Conservation (phyloP, 2,888 invertebrate genomes). For the Brenthis hecate region DNA sequence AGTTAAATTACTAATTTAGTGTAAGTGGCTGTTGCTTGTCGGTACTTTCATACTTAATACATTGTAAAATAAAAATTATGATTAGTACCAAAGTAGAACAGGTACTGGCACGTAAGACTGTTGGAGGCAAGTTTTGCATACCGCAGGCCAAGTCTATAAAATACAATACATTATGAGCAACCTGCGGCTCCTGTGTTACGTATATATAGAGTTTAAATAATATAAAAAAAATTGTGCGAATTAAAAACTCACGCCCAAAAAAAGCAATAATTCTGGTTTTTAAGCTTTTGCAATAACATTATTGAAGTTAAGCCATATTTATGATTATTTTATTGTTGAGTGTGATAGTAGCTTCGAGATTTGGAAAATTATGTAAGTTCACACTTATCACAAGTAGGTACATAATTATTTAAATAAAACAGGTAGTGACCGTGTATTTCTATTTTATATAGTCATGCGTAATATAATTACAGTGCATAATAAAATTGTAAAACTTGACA, state of each 20-base stretch:
- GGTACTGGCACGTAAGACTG: slow-evolving; percentile 64
- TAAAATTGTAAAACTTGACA: no score
- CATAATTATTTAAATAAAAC: slow-evolving; percentile 2
- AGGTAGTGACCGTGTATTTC: not conserved
- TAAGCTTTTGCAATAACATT: slow-evolving; percentile 27
- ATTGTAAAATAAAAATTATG: slow-evolving; percentile 27
- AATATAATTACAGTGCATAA: no score
- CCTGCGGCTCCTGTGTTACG: slow-evolving; percentile 73
- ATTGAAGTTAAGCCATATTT: slow-evolving; percentile 34
- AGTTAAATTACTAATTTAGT: no score
- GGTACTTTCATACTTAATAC: slow-evolving; percentile 8
- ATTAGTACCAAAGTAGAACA: slow-evolving; percentile 52
- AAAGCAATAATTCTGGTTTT: slow-evolving; percentile 29
- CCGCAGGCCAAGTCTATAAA: slow-evolving; percentile 73
- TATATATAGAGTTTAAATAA: slow-evolving; percentile 54
- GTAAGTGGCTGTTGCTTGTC: no score
- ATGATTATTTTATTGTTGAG: slow-evolving; percentile 20
- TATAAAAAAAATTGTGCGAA: slow-evolving; percentile 37
- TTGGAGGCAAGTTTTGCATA: slow-evolving; percentile 75
- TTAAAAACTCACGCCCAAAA: slow-evolving; percentile 26
- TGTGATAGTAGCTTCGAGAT: slow-evolving; percentile 14
- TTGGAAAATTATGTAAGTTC: slow-evolving; percentile 3
- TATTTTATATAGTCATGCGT: not conserved
- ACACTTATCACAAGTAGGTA: not conserved
- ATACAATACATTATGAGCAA: slow-evolving; percentile 72